Conservation (phyloP, 2,113 vertebrate species). For the Odocoileus hemionus region DNA sequence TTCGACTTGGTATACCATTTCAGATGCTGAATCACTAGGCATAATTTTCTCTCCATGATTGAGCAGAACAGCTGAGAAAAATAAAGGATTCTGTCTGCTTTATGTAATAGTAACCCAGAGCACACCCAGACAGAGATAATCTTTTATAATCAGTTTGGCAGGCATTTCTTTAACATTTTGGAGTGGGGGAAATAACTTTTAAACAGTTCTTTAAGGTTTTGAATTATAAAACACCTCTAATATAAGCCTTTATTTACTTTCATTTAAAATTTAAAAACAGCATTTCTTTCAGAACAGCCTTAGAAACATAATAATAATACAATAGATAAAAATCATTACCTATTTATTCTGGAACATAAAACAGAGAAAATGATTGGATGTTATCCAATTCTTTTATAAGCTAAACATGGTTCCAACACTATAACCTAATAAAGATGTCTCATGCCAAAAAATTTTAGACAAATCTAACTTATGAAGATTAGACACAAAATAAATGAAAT, state of each 20-base stretch:
- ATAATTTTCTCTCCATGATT: constrained; percentile 18
- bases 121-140: neutral
- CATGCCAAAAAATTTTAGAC: neutral
- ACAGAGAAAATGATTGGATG: constrained; percentile 10
- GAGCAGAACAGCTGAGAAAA: constrained; percentile 17
- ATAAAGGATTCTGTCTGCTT: neutral
- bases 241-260: neutral
- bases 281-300: neutral
- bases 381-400: neutral
- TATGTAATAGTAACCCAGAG: neutral
- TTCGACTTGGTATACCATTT: constrained; percentile 36
- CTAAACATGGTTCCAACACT: neutral
- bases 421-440: neutral
- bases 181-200: neutral
- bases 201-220: neutral
- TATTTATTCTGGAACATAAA: constrained; percentile 29
- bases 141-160: neutral
- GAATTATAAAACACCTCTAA: neutral
- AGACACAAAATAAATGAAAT: neutral
- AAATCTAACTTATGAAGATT: neutral
- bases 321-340: constrained; percentile 21
- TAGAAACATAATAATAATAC: neutral
- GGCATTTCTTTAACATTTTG: constrained; percentile 1
- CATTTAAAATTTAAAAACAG: neutral
- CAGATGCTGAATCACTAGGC: neutral